phyloP scores from a whole-genome alignment of 1,140 invertebrate genomes.

The Drosophila miranda region DNA sequence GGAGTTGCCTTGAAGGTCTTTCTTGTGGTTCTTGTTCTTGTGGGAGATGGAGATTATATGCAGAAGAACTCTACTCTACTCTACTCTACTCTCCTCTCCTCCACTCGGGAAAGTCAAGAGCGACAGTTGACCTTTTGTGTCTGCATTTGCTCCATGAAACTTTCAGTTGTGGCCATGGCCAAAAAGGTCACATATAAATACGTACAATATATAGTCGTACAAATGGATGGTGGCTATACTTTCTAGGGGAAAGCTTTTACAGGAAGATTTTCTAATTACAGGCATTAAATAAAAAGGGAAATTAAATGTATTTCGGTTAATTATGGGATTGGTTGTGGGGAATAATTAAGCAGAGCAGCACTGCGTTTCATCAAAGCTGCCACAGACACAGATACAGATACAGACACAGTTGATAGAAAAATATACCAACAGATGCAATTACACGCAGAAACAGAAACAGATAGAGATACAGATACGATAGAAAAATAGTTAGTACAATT shows the following conservation, averaged over 20 bases:
- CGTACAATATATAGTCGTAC: no score
- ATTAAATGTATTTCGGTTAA: conserved; percentile 59
- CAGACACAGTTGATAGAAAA: conserved; percentile 8
- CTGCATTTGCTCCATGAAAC: conserved; percentile 42
- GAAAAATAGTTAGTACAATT: conserved; percentile 24
- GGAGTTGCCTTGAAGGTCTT: conserved; percentile 31
- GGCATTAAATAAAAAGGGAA: conserved; percentile 51
- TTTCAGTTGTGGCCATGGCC: conserved; percentile 33
- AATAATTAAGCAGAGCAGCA: conserved; percentile 54
- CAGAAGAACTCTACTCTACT: conserved; percentile 18
- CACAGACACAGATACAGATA: conserved; percentile 6
- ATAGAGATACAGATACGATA: conserved; percentile 24
- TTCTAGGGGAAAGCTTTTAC: conserved; percentile 14
- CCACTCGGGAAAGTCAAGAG: conserved; percentile 33
- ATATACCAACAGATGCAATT: background rate
- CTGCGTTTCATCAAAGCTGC: conserved; percentile 40
- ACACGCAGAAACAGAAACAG: conserved; percentile 18
- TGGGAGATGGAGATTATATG: background rate
- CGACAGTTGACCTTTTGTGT: conserved; percentile 42
- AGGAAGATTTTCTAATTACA: conserved; percentile 17
- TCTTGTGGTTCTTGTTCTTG: conserved; percentile 7
- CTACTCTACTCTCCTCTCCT: background rate
- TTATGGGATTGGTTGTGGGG: conserved; percentile 39
- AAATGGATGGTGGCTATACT: background rate
- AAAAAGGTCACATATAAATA: conserved; percentile 22